phyloP scores from a whole-genome alignment of 2,113 vertebrate genomes.

The Struthio camelus region DNA sequence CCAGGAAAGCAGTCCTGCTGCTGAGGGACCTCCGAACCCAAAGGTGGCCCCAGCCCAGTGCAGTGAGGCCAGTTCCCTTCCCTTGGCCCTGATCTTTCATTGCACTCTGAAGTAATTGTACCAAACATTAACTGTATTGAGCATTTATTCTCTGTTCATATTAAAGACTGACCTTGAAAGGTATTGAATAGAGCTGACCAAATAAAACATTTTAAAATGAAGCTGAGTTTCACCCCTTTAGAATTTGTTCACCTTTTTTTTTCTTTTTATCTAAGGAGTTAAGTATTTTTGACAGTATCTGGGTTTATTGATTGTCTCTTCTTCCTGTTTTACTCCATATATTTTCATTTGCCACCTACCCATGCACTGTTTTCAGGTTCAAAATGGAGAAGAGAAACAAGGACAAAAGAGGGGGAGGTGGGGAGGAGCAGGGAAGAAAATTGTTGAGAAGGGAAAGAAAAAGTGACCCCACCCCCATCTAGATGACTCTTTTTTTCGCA shows the following conservation, averaged over 20 bases:
- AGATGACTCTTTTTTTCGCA: neutral
- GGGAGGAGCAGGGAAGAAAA: neutral
- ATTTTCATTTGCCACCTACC: neutral
- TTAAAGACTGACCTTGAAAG: neutral
- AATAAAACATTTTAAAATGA: neutral
- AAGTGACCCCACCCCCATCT: neutral
- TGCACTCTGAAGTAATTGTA: neutral
- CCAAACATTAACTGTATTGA: neutral
- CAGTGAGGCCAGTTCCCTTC: neutral
- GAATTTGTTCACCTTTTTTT: neutral
- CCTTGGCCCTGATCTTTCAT: neutral
- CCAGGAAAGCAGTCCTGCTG: neutral
- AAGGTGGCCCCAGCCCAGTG: accelerated
- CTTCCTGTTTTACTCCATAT: neutral
- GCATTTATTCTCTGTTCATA: neutral
- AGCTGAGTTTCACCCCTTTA: neutral
- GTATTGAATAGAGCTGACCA: neutral
- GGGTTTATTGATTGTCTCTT: neutral
- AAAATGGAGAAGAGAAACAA: conserved; percentile 19
- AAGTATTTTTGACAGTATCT: neutral
- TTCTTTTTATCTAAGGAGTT: neutral
- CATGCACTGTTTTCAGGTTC: neutral
- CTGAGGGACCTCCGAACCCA: neutral
- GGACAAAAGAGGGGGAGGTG: neutral
- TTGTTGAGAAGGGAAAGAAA: neutral